A percentile compares a stretch with the other conserved stretches of the same genome.
Conservation (phyloP, 2,797 vertebrate species). For the Taenioides sp. region DNA sequence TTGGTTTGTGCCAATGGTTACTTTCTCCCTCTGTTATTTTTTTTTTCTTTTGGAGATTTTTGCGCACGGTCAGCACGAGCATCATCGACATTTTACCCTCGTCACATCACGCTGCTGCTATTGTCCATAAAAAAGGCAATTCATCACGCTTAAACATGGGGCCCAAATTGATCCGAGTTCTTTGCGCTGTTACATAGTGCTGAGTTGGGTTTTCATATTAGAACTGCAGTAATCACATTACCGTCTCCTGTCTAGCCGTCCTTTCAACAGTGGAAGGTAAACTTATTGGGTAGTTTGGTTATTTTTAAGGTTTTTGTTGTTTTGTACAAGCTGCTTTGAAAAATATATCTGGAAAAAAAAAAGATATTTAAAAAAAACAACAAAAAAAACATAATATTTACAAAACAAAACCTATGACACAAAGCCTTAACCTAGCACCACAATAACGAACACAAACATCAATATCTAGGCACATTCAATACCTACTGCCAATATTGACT, state of each 20-base stretch:
- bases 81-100: not conserved
- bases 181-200: conserved; percentile 4
- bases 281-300: not conserved
- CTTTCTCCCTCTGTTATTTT: not conserved
- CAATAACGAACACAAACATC: conserved; percentile 25
- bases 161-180: not conserved
- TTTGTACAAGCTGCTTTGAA: conserved; percentile 9
- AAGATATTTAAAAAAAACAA: not conserved
- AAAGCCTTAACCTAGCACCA: conserved; percentile 39
- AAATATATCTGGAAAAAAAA: conserved; percentile 32
- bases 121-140: conserved; percentile 12
- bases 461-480: conserved; percentile 32
- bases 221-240: conserved; percentile 6
- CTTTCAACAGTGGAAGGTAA: conserved; percentile 9
- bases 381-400: conserved; percentile 41
- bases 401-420: conserved; percentile 32
- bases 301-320: conserved; percentile 10
- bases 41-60: not conserved
- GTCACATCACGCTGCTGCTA: not conserved
- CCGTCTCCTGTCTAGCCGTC: not conserved
- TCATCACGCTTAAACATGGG: conserved; percentile 14
- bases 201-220: conserved; percentile 15
- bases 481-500: not conserved
- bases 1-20: not conserved
- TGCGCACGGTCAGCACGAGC: conserved; percentile 1